phyloP scores from a whole-genome alignment of 2,797 vertebrate species.

The Danio albolineatus region DNA sequence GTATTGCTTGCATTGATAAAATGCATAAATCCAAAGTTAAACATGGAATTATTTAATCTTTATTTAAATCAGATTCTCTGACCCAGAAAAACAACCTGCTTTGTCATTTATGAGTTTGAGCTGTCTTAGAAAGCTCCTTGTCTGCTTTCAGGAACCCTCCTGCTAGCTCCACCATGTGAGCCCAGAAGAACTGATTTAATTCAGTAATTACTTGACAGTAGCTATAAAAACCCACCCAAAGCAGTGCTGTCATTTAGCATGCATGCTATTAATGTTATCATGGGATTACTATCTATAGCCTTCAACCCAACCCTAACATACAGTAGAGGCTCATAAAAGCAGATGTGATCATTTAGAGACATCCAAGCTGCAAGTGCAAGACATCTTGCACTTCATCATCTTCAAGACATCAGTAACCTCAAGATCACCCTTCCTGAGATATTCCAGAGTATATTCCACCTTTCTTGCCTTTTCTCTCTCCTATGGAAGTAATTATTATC shows the following conservation, averaged over 20 bases:
- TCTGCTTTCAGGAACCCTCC: not conserved
- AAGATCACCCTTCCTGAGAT: conserved; percentile 29
- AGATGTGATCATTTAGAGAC: conserved; percentile 18
- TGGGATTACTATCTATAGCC: conserved; percentile 42
- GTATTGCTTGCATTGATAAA: not conserved
- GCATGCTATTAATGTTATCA: conserved; percentile 21
- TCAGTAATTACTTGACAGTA: too few relatives aligned
- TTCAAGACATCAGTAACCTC: conserved; percentile 13
- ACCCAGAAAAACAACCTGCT: not conserved
- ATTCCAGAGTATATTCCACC: conserved; percentile 1
- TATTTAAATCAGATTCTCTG: too few relatives aligned
- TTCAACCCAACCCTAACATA: conserved; percentile 5
- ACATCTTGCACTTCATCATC: conserved; percentile 14
- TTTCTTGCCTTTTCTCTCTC: not conserved
- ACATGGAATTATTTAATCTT: too few relatives aligned
- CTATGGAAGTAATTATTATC: conserved; percentile 10
- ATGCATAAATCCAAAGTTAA: not conserved
- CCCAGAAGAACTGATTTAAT: not conserved
- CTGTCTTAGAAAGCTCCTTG: not conserved
- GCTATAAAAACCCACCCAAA: too few relatives aligned
- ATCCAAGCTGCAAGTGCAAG: conserved; percentile 1
- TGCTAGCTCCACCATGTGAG: conserved; percentile 15
- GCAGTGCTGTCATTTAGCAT: not conserved
- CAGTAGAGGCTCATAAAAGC: conserved; percentile 37
- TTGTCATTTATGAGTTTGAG: conserved; percentile 1